Evolutionary conservation across 2,113 vertebrate species (phyloP).

Genomic region (Gambusia holbrooki): DNA sequence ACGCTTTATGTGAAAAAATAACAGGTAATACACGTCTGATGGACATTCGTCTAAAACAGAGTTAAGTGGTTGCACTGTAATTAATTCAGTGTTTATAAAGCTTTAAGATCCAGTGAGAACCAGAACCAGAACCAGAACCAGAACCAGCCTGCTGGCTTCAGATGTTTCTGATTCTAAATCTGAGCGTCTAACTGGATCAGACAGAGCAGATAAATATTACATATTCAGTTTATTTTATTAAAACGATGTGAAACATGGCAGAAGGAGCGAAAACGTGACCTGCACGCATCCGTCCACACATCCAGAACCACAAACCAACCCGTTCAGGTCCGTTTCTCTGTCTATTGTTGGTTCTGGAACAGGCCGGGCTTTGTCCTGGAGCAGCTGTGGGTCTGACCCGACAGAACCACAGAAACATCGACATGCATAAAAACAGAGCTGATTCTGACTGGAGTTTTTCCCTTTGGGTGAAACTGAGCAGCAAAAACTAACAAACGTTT

Average conservation of each 20-base stretch:
- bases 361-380: not conserved
- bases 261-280: not conserved
- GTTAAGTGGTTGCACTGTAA: not conserved
- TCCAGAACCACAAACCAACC: not conserved
- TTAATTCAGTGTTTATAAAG: not conserved
- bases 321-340: not conserved
- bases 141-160: slow-evolving; percentile 75
- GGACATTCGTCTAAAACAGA: not conserved
- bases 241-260: no score
- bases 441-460: not conserved
- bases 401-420: not conserved
- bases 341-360: not conserved
- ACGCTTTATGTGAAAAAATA: not conserved
- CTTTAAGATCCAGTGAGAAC: not conserved
- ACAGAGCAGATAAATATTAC: not conserved
- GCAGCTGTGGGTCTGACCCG: not conserved
- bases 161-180: not conserved
- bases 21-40: not conserved
- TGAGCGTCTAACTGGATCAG: no score
- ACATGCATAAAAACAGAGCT: no score
- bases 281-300: not conserved
- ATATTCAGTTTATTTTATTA: not conserved
- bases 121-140: no score
- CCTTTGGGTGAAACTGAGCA: not conserved
- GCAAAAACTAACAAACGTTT: not conserved